A percentile compares a stretch with the other conserved stretches of the same genome.
Evolutionary conservation across 1,140 invertebrate genomes (phyloP).

Genomic region (Riptortus pedestris): DNA sequence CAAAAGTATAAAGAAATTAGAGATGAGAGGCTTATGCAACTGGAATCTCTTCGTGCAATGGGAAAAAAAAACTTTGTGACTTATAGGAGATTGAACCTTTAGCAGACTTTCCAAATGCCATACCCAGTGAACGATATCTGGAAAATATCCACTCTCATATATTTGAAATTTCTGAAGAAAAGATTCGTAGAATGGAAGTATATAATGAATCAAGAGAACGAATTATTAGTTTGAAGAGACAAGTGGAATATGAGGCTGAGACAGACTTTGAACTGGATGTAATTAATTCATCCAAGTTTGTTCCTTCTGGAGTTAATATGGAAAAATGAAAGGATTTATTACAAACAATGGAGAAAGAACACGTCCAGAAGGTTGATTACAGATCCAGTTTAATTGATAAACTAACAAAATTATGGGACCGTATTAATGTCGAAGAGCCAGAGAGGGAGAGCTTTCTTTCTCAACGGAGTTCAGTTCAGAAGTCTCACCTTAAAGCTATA

Average conservation of each 20-base stretch:
- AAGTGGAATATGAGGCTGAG: not conserved
- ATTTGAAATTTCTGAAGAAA: conserved; percentile 7
- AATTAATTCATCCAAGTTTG: too few relatives aligned
- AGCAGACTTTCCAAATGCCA: not conserved
- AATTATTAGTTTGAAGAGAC: not conserved
- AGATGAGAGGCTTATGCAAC: not conserved
- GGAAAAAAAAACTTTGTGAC: not conserved
- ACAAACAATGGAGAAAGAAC: not conserved
- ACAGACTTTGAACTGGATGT: conserved; percentile 1
- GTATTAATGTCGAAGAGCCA: not conserved
- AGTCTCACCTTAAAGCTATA: conserved; percentile 27
- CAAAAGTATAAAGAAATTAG: not conserved
- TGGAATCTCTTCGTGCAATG: not conserved
- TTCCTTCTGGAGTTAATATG: too few relatives aligned
- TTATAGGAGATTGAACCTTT: not conserved
- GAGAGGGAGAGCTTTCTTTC: not conserved
- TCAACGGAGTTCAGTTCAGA: not conserved
- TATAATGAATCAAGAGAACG: not conserved
- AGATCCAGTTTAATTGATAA: not conserved
- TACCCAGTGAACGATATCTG: not conserved
- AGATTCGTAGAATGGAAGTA: not conserved
- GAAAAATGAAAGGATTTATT: not conserved
- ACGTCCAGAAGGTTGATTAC: not conserved
- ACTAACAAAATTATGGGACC: not conserved
- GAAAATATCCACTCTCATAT: not conserved